Evolutionary conservation across 2,888 invertebrate genomes (phyloP).

Genomic region (Panopea generosa): DNA sequence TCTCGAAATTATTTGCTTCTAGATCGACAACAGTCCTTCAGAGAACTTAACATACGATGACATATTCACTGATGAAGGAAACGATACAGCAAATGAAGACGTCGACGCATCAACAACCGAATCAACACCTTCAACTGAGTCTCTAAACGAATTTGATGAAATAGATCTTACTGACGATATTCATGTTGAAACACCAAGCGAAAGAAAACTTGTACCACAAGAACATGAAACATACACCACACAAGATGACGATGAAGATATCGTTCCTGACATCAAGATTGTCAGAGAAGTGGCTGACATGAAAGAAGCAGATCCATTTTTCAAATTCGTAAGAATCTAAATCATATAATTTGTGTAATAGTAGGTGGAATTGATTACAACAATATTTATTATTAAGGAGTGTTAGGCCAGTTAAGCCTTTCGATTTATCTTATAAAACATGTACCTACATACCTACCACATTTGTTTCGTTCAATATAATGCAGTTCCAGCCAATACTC

Average conservation of each 20-base stretch:
- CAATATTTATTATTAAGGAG: too few relatives aligned
- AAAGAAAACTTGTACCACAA: background rate
- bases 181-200: background rate
- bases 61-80: background rate
- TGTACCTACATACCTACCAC: too few relatives aligned
- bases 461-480: too few relatives aligned
- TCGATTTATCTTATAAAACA: too few relatives aligned
- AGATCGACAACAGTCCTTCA: too few relatives aligned
- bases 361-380: too few relatives aligned
- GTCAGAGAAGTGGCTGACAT: constrained; percentile 20
- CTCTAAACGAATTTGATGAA: constrained; percentile 24
- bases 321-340: constrained; percentile 30
- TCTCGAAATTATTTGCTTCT: too few relatives aligned
- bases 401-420: too few relatives aligned
- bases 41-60: background rate
- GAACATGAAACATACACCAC: background rate
- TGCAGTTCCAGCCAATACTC: too few relatives aligned
- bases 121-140: background rate
- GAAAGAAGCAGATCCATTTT: constrained; percentile 19
- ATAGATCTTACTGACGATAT: constrained; percentile 17
- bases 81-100: background rate
- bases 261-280: background rate
- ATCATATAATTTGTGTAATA: too few relatives aligned
- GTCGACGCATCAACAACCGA: constrained; percentile 17
- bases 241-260: constrained; percentile 1